phyloP scores from a whole-genome alignment of 1,140 invertebrate species.

The Lerema accius region DNA sequence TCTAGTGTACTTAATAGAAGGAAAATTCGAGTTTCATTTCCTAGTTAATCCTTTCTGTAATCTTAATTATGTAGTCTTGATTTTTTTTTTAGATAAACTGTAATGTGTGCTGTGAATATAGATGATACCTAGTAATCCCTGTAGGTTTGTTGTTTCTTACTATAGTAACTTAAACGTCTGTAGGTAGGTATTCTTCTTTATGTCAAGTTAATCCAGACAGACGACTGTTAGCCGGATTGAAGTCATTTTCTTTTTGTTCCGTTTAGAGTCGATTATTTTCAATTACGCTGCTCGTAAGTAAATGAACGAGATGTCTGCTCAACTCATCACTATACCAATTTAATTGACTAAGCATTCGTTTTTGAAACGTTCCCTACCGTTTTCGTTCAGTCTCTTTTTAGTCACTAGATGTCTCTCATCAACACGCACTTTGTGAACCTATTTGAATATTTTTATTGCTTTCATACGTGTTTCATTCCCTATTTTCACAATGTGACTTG shows the following conservation, averaged over 20 bases:
- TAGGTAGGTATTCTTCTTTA: conserved; percentile 1
- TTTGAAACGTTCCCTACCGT: conserved; percentile 41
- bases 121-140: no score
- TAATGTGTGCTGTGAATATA: no score
- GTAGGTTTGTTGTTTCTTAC: no score
- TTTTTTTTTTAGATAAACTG: no score
- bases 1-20: no score
- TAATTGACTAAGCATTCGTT: conserved; percentile 54
- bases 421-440: conserved; percentile 23
- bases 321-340: conserved; percentile 53
- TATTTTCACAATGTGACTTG: conserved; percentile 28
- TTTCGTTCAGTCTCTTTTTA: conserved; percentile 36
- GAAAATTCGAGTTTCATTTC: no score
- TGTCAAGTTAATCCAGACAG: conserved; percentile 30
- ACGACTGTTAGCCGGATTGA: conserved; percentile 27
- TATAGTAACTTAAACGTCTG: no score
- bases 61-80: no score
- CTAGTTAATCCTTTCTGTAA: no score
- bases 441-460: conserved; percentile 25
- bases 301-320: conserved; percentile 55
- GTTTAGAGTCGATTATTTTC: conserved; percentile 45
- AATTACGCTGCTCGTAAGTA: conserved; percentile 63
- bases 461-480: conserved; percentile 2
- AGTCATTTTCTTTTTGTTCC: conserved; percentile 35
- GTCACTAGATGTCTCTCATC: conserved; percentile 34